Conservation (phyloP, 2,797 vertebrate species). For the Tamandua tetradactyla region DNA sequence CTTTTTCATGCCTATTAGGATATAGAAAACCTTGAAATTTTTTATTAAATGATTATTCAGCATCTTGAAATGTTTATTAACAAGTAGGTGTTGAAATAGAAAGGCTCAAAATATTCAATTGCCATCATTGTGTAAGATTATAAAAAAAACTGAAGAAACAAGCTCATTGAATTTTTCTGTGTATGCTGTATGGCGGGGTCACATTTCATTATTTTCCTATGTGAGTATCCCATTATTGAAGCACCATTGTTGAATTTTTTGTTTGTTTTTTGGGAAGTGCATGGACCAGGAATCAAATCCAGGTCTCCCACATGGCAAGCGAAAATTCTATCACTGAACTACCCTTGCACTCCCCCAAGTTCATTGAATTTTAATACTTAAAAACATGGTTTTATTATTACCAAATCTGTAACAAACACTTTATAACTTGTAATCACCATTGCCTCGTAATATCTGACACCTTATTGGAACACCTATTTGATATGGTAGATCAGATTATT, state of each 20-base stretch:
- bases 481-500: background rate
- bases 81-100: background rate
- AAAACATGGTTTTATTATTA: slow-evolving; percentile 8
- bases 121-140: background rate
- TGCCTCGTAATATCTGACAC: background rate
- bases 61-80: background rate
- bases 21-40: background rate
- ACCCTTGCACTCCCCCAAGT: too few relatives aligned
- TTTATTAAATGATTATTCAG: background rate
- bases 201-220: too few relatives aligned
- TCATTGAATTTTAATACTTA: background rate
- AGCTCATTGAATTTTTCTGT: background rate
- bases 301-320: too few relatives aligned
- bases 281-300: too few relatives aligned
- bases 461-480: background rate
- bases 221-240: too few relatives aligned
- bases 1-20: background rate
- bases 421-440: background rate
- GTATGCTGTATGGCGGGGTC: too few relatives aligned
- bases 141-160: background rate
- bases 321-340: too few relatives aligned
- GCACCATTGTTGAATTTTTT: too few relatives aligned
- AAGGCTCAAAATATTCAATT: background rate
- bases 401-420: slow-evolving; percentile 7
- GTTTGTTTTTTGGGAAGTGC: too few relatives aligned